These are phyloP conservation scores for Megalops cyprinoides DNA, from an alignment of 2,797 vertebrate species.

Conservation along the genomic window DNA sequence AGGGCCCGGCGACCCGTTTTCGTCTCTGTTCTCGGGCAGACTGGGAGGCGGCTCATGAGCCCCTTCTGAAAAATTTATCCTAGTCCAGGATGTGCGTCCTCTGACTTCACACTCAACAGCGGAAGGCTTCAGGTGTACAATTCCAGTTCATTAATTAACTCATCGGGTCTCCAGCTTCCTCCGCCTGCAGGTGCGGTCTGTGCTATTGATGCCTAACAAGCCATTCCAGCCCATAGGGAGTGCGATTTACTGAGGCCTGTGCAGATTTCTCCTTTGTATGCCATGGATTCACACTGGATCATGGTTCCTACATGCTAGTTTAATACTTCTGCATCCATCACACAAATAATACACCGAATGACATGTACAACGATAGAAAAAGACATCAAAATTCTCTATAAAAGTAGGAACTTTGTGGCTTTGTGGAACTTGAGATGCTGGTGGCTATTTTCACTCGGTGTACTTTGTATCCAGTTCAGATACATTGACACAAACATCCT, in stretches of 20 bases:
- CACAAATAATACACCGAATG: no score
- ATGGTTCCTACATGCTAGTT: no score
- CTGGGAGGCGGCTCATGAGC: not conserved
- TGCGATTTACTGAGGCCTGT: not conserved
- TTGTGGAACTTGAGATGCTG: no score
- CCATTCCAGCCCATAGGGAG: not conserved
- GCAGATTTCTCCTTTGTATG: not conserved
- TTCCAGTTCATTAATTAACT: slow-evolving; percentile 9
- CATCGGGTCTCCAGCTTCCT: not conserved
- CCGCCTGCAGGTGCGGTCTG: not conserved
- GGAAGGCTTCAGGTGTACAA: not conserved
- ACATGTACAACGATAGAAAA: no score
- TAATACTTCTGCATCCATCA: no score
- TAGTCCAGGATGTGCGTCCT: not conserved
- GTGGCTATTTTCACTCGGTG: no score
- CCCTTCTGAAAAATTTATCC: not conserved
- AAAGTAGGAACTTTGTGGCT: no score
- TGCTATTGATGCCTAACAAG: not conserved
- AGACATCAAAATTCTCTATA: no score
- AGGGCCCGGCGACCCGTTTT: not conserved
- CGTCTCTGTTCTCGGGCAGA: not conserved
- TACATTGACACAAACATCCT: no score
- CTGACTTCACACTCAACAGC: not conserved
- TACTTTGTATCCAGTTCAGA: no score
- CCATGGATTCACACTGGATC: no score